A percentile compares a stretch with the other conserved stretches of the same genome.
Conservation (phyloP, 2,797 vertebrate species). For the Hippocampus kuda region DNA sequence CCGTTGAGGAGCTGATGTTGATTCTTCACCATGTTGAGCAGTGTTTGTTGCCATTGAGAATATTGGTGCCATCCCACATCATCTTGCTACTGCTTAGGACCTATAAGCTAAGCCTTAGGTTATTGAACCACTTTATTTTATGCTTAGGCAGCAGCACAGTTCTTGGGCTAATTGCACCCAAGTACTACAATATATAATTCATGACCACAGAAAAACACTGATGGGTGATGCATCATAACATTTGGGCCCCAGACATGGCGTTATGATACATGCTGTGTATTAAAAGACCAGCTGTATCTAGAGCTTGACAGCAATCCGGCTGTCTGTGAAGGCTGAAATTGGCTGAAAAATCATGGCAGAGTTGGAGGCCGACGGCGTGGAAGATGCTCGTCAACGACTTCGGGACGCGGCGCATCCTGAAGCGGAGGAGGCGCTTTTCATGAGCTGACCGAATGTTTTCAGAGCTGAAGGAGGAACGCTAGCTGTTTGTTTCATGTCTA, state of each 20-base stretch:
- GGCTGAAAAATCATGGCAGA: too few species aligned
- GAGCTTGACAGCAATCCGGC: neutral
- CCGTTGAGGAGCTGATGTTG: too few species aligned
- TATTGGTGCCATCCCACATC: neutral
- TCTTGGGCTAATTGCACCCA: neutral
- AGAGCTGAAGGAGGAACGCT: too few species aligned
- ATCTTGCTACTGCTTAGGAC: neutral
- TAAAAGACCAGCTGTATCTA: neutral
- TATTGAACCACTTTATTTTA: neutral
- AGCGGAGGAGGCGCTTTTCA: too few species aligned
- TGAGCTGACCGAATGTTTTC: too few species aligned
- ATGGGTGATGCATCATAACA: neutral
- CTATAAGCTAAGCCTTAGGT: neutral
- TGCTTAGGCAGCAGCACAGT: neutral
- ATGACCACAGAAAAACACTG: neutral
- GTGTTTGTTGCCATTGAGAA: neutral
- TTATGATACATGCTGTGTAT: neutral
- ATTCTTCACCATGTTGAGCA: too few species aligned
- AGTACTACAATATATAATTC: neutral
- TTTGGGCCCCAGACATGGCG: neutral
- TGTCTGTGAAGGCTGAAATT: too few species aligned
- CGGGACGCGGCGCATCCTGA: too few species aligned
- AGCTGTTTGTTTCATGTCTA: too few species aligned
- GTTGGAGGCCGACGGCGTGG: too few species aligned
- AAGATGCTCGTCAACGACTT: too few species aligned